A percentile compares a stretch with the other conserved stretches of the same genome.
Conservation (phyloP, 2,113 vertebrate species). For the Bos indicus region DNA sequence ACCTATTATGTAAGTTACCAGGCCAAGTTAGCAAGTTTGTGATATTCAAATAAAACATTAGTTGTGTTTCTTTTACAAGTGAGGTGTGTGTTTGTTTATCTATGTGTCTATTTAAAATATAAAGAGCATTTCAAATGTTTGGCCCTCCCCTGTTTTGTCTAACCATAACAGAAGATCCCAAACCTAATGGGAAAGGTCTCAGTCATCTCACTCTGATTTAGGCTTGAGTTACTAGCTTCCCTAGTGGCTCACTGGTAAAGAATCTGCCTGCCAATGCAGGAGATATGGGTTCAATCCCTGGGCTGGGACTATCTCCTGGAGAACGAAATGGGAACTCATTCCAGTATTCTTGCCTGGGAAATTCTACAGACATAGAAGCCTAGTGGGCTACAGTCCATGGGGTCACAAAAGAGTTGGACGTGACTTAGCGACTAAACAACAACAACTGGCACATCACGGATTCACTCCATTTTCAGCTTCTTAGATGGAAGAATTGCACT, state of each 20-base stretch:
- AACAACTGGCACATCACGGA: background rate
- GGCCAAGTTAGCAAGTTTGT: conserved; percentile 15
- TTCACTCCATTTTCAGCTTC: background rate
- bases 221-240: background rate
- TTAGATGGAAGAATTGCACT: background rate
- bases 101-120: background rate
- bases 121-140: conserved; percentile 4
- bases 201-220: background rate
- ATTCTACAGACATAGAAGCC: background rate
- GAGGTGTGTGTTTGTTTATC: background rate
- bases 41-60: conserved; percentile 1
- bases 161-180: background rate
- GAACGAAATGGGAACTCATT: background rate
- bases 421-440: background rate
- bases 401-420: background rate
- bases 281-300: background rate
- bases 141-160: background rate
- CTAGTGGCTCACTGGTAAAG: background rate
- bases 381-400: background rate
- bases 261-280: background rate
- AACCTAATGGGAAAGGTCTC: background rate
- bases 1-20: background rate
- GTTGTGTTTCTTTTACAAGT: background rate
- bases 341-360: background rate
- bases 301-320: background rate